These are phyloP conservation scores for Ophthalmolycus amberensis DNA, from an alignment of 2,113 vertebrate species.

Conservation along the genomic window DNA sequence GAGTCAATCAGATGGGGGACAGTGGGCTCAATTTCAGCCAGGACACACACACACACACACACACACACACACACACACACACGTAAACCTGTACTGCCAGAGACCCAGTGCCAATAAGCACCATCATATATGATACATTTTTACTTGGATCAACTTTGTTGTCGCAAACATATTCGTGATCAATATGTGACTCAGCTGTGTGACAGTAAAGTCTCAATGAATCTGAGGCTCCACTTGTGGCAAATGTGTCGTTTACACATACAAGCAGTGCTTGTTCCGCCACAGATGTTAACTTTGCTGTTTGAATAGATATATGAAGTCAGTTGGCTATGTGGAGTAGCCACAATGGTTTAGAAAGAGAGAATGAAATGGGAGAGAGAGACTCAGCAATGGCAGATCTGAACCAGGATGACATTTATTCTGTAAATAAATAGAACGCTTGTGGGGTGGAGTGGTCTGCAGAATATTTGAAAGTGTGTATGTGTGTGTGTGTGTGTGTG, in stretches of 20 bases:
- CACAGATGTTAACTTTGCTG: constrained; percentile 4
- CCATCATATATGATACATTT: neutral
- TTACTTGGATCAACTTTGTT: neutral
- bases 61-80: constrained; percentile 14
- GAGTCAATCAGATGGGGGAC: constrained; percentile 68
- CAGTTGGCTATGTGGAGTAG: neutral
- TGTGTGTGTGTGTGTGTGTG: constrained; percentile 38
- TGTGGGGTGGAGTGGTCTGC: constrained; percentile 31
- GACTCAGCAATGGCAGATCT: constrained; percentile 11
- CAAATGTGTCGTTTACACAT: neutral
- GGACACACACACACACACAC: constrained; percentile 17
- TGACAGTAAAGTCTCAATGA: neutral
- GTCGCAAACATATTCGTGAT: neutral
- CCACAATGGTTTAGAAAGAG: neutral
- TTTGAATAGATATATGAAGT: constrained; percentile 16
- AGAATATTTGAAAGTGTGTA: constrained; percentile 35
- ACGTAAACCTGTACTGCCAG: constrained; percentile 4
- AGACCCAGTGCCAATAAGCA: neutral
- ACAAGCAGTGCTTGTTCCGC: neutral
- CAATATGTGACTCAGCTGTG: too few species aligned
- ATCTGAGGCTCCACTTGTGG: neutral
- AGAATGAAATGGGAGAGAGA: constrained; percentile 11
- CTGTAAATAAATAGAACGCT: constrained; percentile 52
- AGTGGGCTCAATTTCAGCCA: constrained; percentile 44
- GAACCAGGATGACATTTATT: constrained; percentile 56